phyloP scores from a whole-genome alignment of 2,113 vertebrate genomes.

The Circaetus cinerascens region DNA sequence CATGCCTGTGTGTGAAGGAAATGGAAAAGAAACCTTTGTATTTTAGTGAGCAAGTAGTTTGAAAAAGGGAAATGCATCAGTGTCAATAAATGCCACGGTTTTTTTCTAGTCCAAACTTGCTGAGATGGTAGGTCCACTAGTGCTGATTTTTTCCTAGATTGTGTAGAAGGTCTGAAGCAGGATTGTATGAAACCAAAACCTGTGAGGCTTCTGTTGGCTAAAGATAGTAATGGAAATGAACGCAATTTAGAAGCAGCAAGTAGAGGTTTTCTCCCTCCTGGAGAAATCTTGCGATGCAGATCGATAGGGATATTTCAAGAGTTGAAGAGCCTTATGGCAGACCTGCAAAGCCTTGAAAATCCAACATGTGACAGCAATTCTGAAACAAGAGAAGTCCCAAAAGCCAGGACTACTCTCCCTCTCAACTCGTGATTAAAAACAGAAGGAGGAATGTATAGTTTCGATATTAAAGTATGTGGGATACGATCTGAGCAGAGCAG shows the following conservation, averaged over 20 bases:
- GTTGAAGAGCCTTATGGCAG: background rate
- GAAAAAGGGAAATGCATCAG: background rate
- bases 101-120: background rate
- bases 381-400: background rate
- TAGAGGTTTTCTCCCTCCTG: background rate
- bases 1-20: background rate
- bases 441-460: background rate
- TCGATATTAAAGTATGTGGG: background rate
- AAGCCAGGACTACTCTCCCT: background rate
- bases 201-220: background rate
- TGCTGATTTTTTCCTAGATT: background rate
- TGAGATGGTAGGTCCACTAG: background rate
- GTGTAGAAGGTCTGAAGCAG: background rate
- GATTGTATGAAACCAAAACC: background rate
- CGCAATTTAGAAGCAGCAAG: background rate
- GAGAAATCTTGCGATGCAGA: background rate
- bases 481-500: background rate
- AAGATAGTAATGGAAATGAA: background rate
- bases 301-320: background rate
- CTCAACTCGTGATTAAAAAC: background rate
- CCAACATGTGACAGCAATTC: background rate
- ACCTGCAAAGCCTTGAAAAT: background rate
- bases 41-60: background rate
- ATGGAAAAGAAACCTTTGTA: background rate
- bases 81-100: accelerated